A percentile compares a stretch with the other conserved stretches of the same genome.
These are phyloP conservation scores for Tigriopus californicus DNA, from an alignment of 2,888 invertebrate species.

Conservation along the genomic window DNA sequence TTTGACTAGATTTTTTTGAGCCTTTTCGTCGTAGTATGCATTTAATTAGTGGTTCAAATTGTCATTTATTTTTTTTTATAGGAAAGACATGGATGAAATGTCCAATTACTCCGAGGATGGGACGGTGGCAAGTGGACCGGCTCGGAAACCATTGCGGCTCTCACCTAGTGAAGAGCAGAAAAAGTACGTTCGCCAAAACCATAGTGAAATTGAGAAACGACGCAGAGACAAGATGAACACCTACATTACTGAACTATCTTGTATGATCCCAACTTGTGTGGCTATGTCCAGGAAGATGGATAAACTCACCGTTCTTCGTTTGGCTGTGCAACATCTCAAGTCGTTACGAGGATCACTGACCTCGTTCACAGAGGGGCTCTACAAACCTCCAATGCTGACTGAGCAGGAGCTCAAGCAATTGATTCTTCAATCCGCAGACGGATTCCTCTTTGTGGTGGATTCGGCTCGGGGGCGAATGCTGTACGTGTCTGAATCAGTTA, in stretches of 20 bases:
- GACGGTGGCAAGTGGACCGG: neutral
- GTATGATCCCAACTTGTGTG: slow-evolving; percentile 82
- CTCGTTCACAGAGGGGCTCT: slow-evolving; percentile 52
- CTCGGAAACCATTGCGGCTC: neutral
- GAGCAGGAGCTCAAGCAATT: slow-evolving; percentile 71
- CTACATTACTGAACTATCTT: slow-evolving; percentile 69
- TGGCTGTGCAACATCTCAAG: slow-evolving; percentile 84
- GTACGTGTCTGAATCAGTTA: slow-evolving; percentile 74
- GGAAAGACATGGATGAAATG: slow-evolving; percentile 2
- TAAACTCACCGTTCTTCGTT: slow-evolving; percentile 66
- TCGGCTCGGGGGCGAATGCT: slow-evolving; percentile 77
- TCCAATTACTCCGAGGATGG: neutral
- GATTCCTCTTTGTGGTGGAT: slow-evolving; percentile 76
- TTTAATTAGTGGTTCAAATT: no score
- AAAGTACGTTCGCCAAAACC: slow-evolving; percentile 46
- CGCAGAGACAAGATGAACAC: slow-evolving; percentile 91
- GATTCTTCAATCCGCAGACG: slow-evolving; percentile 54
- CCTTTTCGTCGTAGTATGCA: no score
- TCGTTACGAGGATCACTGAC: slow-evolving; percentile 48
- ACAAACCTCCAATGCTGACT: slow-evolving; percentile 59
- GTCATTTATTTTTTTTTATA: neutral
- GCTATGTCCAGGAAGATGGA: slow-evolving; percentile 82
- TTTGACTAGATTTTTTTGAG: no score
- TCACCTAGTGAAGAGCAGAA: neutral
- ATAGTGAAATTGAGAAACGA: slow-evolving; percentile 87